Evolutionary conservation across 2,797 vertebrate species (phyloP).

Genomic region (Tachyglossus aculeatus): DNA sequence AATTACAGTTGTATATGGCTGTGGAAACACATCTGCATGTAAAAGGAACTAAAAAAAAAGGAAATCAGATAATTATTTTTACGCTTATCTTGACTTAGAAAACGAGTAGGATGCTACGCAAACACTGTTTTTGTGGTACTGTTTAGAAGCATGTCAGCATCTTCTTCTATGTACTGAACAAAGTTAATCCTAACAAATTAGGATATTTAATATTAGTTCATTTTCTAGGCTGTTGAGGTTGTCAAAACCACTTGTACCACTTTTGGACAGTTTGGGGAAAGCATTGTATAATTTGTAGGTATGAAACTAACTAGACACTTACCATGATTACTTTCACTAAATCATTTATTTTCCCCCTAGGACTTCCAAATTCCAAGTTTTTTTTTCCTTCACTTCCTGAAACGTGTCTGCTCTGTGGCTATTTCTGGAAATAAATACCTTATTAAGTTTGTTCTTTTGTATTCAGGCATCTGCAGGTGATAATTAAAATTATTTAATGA

Average conservation of each 20-base stretch:
- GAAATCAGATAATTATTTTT: background rate
- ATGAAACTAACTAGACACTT: background rate
- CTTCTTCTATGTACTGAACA: background rate
- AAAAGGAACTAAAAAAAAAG: background rate
- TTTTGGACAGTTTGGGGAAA: background rate
- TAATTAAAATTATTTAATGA: conserved; percentile 12
- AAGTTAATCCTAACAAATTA: background rate
- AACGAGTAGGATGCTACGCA: background rate
- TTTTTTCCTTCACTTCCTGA: background rate
- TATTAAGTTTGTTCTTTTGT: conserved; percentile 2
- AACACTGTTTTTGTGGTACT: background rate
- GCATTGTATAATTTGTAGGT: background rate
- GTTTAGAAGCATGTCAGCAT: background rate
- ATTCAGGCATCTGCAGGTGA: background rate
- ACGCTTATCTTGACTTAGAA: background rate
- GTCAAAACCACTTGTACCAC: background rate
- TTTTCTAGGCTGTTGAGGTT: background rate
- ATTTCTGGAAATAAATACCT: conserved; percentile 13
- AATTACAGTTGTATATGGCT: too few relatives aligned
- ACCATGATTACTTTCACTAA: background rate
- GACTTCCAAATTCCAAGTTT: background rate
- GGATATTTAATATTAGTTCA: background rate
- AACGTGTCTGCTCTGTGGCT: background rate
- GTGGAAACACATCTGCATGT: too few relatives aligned
- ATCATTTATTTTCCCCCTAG: background rate